Conservation (phyloP, 2,888 invertebrate genomes). For the Deilephila porcellus region DNA sequence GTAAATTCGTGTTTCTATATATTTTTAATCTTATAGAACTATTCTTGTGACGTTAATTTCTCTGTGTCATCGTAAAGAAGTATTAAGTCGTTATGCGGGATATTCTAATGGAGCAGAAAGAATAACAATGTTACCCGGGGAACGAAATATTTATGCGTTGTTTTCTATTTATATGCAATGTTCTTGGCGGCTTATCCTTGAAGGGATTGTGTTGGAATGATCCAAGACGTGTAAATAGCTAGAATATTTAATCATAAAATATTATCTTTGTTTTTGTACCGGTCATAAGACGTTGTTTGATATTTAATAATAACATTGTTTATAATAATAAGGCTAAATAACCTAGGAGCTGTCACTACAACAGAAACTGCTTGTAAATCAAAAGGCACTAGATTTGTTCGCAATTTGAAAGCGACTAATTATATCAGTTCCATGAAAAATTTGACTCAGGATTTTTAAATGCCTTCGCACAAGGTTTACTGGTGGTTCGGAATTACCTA, state of each 20-base stretch:
- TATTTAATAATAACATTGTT: too few species aligned
- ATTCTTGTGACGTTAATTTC: conserved; percentile 17
- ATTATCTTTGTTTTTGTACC: not conserved
- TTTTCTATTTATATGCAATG: conserved; percentile 15
- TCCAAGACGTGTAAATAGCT: not conserved
- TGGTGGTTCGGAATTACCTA: too few species aligned
- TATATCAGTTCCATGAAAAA: too few species aligned
- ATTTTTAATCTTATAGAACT: not conserved
- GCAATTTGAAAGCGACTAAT: too few species aligned
- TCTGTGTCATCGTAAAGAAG: conserved; percentile 23
- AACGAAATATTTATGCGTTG: conserved; percentile 18
- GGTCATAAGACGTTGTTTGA: too few species aligned
- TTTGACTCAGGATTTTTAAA: too few species aligned
- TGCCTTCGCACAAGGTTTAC: too few species aligned
- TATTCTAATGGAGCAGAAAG: conserved; percentile 20
- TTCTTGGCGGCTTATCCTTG: not conserved
- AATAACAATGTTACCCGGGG: conserved; percentile 18
- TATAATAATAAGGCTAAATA: too few species aligned
- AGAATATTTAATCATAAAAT: not conserved
- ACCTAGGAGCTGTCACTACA: too few species aligned
- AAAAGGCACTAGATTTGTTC: too few species aligned
- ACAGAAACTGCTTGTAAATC: too few species aligned
- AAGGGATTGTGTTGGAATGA: conserved; percentile 8
- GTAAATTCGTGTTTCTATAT: not conserved
- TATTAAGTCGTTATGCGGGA: conserved; percentile 21